phyloP scores from a whole-genome alignment of 2,888 invertebrate species.

The Autographa gamma region DNA sequence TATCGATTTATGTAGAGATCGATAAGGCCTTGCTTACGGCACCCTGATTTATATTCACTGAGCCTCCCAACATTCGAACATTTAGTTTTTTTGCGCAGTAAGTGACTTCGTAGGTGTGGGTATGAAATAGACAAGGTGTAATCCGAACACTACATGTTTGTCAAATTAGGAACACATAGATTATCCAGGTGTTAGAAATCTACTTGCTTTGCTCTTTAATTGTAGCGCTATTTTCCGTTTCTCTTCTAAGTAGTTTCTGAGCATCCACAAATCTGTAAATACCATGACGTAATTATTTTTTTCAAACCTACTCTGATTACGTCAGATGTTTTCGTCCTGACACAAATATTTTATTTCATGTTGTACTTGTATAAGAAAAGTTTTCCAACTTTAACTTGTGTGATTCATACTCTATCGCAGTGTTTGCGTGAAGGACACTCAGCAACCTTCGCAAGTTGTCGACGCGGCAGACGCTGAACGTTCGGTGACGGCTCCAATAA shows the following conservation, averaged over 20 bases:
- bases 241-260: too few species aligned
- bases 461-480: slow-evolving; percentile 36
- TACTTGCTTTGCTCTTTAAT: too few species aligned
- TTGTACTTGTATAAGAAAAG: too few species aligned
- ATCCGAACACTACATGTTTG: neutral
- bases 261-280: too few species aligned
- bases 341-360: too few species aligned
- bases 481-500: slow-evolving; percentile 40
- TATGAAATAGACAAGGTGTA: slow-evolving; percentile 7
- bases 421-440: slow-evolving; percentile 40
- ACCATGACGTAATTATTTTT: too few species aligned
- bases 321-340: too few species aligned
- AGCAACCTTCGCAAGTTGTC: slow-evolving; percentile 44
- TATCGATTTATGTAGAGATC: slow-evolving; percentile 36
- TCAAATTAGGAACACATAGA: too few species aligned
- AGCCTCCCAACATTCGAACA: slow-evolving; percentile 32
- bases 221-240: too few species aligned
- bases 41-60: slow-evolving; percentile 57
- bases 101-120: slow-evolving; percentile 13
- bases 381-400: slow-evolving; percentile 11
- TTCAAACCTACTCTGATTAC: too few species aligned
- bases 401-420: neutral
- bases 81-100: slow-evolving; percentile 49
- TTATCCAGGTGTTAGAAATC: too few species aligned
- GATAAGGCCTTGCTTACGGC: slow-evolving; percentile 29